phyloP scores from a whole-genome alignment of 1,140 invertebrate species.

The Meloidogyne floridensis region DNA sequence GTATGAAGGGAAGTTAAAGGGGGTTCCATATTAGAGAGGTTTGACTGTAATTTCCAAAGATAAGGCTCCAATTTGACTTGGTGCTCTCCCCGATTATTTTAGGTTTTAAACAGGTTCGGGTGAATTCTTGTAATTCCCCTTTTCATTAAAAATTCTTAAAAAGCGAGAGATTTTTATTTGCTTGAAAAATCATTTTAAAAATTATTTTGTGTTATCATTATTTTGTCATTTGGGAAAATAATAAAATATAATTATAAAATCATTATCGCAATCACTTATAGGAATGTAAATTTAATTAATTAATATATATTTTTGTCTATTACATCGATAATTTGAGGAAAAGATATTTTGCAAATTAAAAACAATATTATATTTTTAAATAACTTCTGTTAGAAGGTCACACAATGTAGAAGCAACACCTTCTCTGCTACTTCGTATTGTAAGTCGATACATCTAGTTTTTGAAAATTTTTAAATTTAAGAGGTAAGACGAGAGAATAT shows the following conservation, averaged over 20 bases:
- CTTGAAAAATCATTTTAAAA: not conserved
- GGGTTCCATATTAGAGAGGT: too few species aligned
- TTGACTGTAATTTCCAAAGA: too few species aligned
- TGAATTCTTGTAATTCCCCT: too few species aligned
- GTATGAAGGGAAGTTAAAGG: too few species aligned
- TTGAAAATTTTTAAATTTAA: conserved; percentile 36
- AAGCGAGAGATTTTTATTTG: not conserved
- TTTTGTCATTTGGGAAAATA: not conserved
- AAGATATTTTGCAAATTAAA: not conserved
- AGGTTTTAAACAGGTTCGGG: too few species aligned
- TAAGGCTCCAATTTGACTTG: too few species aligned
- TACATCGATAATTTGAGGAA: not conserved
- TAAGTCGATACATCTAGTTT: conserved; percentile 70
- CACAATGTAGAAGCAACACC: conserved; percentile 66
- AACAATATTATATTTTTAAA: conserved; percentile 57
- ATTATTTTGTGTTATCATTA: not conserved
- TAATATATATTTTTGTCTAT: not conserved
- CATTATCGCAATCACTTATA: conserved; percentile 4
- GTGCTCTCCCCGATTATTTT: too few species aligned
- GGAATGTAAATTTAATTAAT: not conserved
- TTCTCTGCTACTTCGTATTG: conserved; percentile 68
- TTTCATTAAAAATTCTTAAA: too few species aligned
- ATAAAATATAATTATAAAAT: not conserved
- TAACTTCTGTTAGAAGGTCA: conserved; percentile 68
- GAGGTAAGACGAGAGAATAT: not conserved